phyloP scores from a whole-genome alignment of 2,113 vertebrate genomes.

The Epinephelus fuscoguttatus region DNA sequence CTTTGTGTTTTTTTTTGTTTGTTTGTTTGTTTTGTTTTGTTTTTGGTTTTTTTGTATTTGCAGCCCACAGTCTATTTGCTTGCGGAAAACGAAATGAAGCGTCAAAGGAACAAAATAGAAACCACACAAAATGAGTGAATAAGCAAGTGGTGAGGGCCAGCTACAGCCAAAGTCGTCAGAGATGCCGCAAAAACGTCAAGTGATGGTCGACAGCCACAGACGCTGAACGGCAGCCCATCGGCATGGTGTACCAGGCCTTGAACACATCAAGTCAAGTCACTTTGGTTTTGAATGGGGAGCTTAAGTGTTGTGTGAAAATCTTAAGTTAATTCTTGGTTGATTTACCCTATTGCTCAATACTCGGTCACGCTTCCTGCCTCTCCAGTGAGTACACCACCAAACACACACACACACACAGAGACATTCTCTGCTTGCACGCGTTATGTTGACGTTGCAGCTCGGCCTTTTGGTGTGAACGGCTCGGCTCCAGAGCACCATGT shows the following conservation, averaged over 20 bases:
- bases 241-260: not conserved
- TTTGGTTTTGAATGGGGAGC: constrained; percentile 8
- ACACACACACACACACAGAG: constrained; percentile 5
- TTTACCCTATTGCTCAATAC: constrained; percentile 4
- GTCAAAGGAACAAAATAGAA: not conserved
- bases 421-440: constrained; percentile 28
- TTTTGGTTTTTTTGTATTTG: not conserved
- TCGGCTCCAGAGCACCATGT: constrained; percentile 57
- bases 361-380: constrained; percentile 30
- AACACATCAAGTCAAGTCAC: constrained; percentile 1
- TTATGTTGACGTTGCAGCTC: constrained; percentile 26
- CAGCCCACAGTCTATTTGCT: not conserved
- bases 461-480: constrained; percentile 54
- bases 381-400: not conserved
- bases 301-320: constrained; percentile 26
- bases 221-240: not conserved
- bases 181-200: not conserved
- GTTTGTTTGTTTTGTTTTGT: not conserved
- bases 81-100: not conserved
- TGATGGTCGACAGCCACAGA: constrained; percentile 9
- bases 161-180: not conserved
- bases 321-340: not conserved
- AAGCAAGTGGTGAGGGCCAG: not conserved
- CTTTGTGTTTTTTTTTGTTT: too few relatives aligned
- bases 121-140: constrained; percentile 1